Evolutionary conservation across 1,140 invertebrate genomes (phyloP).

Genomic region (Goniozus legneri): DNA sequence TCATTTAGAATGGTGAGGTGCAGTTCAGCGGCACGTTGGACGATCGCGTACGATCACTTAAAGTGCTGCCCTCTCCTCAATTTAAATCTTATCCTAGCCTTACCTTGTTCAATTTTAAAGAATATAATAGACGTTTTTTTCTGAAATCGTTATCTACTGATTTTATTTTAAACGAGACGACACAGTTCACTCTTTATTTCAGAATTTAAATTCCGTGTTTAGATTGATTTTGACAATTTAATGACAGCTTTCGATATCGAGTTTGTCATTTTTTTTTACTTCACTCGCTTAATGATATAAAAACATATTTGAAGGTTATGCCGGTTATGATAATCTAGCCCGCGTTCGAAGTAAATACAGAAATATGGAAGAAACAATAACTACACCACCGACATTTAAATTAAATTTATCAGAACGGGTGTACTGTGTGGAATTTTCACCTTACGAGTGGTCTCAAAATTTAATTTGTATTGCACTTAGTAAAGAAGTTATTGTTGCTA

Average conservation of each 20-base stretch:
- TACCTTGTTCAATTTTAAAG: not conserved
- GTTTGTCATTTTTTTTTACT: not conserved
- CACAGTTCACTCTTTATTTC: not conserved
- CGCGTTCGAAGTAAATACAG: too few species aligned
- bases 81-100: slow-evolving; percentile 13
- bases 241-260: not conserved
- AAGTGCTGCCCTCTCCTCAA: slow-evolving; percentile 20
- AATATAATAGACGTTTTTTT: not conserved
- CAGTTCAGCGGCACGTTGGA: slow-evolving; percentile 32
- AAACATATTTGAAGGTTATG: slow-evolving; percentile 23
- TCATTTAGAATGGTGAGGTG: slow-evolving; percentile 12
- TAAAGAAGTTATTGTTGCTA: slow-evolving; percentile 47
- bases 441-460: slow-evolving; percentile 55
- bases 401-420: slow-evolving; percentile 47
- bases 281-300: not conserved
- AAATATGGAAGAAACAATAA: slow-evolving; percentile 45
- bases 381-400: slow-evolving; percentile 40
- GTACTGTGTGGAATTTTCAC: slow-evolving; percentile 52
- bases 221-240: not conserved
- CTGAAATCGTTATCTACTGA: not conserved
- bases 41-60: slow-evolving; percentile 17
- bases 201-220: not conserved
- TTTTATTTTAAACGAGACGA: not conserved
- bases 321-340: too few species aligned
- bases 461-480: slow-evolving; percentile 51